Conservation (phyloP, 2,888 invertebrate genomes). For the Endomychus coccineus region DNA sequence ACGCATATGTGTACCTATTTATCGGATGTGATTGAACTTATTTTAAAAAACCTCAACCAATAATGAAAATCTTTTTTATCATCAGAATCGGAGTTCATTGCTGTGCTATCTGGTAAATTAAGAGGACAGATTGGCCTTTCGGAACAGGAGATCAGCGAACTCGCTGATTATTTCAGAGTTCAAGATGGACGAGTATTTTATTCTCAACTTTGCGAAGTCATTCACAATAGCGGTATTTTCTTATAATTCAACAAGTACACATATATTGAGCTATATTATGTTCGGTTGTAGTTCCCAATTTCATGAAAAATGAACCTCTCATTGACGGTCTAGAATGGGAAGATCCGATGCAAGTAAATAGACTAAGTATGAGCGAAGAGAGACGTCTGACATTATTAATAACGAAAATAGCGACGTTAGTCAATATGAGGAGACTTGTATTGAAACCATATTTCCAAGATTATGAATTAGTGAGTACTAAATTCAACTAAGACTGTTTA, state of each 20-base stretch:
- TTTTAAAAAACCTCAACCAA: too few species aligned
- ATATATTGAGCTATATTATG: too few species aligned
- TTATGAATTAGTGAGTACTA: constrained; percentile 53
- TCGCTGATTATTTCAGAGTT: constrained; percentile 72
- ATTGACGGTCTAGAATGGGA: constrained; percentile 58
- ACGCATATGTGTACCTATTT: too few species aligned
- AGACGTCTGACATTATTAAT: constrained; percentile 61
- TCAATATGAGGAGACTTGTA: constrained; percentile 53
- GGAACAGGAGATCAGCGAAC: constrained; percentile 62
- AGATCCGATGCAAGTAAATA: constrained; percentile 61
- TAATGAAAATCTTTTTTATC: constrained; percentile 1
- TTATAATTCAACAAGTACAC: background rate
- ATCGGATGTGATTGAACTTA: background rate
- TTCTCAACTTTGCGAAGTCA: constrained; percentile 65
- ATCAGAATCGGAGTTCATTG: constrained; percentile 67
- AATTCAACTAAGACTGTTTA: background rate
- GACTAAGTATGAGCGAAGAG: constrained; percentile 57
- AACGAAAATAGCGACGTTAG: constrained; percentile 60
- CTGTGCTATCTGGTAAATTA: constrained; percentile 60
- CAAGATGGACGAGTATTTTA: constrained; percentile 72
- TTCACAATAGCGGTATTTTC: constrained; percentile 57
- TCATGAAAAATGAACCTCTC: constrained; percentile 43
- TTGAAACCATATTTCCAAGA: constrained; percentile 69
- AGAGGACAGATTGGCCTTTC: constrained; percentile 60
- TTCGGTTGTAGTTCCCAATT: constrained; percentile 46